Evolutionary conservation across 2,888 invertebrate genomes (phyloP).

Genomic region (Drosophila buzzatii): DNA sequence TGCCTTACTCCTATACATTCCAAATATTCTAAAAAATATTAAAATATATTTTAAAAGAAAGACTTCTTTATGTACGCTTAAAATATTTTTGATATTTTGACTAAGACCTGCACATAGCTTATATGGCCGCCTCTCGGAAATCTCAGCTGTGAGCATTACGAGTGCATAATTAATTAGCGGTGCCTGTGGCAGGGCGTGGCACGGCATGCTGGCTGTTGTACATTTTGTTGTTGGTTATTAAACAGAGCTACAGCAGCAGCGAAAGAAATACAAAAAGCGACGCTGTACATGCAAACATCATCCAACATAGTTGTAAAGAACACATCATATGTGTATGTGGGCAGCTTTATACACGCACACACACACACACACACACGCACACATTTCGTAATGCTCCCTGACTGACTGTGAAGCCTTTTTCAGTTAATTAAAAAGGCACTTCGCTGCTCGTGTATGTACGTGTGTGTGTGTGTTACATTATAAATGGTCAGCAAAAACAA

Average conservation of each 20-base stretch:
- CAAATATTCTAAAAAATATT: too few species aligned
- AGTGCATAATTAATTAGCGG: slow-evolving; percentile 64
- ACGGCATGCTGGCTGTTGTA: slow-evolving; percentile 7
- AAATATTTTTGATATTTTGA: background rate
- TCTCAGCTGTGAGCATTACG: slow-evolving; percentile 5
- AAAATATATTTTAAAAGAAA: too few species aligned
- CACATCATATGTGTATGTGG: slow-evolving; percentile 40
- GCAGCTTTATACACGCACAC: slow-evolving; percentile 24
- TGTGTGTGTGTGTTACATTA: slow-evolving; percentile 42
- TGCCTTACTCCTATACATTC: too few species aligned
- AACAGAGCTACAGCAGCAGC: slow-evolving; percentile 20
- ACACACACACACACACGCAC: too few species aligned
- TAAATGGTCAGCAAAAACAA: slow-evolving; percentile 52
- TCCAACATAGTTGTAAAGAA: slow-evolving; percentile 22
- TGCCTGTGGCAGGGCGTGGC: slow-evolving; percentile 54
- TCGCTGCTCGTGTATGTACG: slow-evolving; percentile 26
- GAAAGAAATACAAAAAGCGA: slow-evolving; percentile 16
- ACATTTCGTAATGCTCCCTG: slow-evolving; percentile 32
- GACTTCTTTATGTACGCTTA: background rate
- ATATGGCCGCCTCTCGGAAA: background rate
- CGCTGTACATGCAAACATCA: slow-evolving; percentile 43
- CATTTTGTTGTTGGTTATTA: slow-evolving; percentile 54
- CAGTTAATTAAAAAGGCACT: slow-evolving; percentile 70
- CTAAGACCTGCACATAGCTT: background rate
- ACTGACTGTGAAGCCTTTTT: slow-evolving; percentile 60